These are phyloP conservation scores for Nasua narica DNA, from an alignment of 2,797 vertebrate genomes.

Conservation along the genomic window DNA sequence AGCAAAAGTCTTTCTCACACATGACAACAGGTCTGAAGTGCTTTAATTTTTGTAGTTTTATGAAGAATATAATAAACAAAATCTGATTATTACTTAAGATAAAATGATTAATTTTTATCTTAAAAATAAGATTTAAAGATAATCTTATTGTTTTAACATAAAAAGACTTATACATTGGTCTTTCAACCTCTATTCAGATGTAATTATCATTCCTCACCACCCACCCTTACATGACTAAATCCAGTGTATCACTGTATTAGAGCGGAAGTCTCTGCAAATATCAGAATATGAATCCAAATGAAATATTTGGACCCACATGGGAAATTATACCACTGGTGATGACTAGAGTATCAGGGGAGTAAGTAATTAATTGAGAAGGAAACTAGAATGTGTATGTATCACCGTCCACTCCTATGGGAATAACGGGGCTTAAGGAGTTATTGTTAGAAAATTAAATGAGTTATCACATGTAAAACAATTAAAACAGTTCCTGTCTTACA, in stretches of 20 bases:
- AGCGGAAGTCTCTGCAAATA: not conserved
- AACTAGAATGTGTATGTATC: not conserved
- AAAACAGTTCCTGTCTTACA: not conserved
- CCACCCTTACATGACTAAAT: not conserved
- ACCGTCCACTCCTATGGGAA: not conserved
- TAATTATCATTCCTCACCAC: not conserved
- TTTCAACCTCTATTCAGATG: not conserved
- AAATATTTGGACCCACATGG: not conserved
- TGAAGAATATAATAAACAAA: not conserved
- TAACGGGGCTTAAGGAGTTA: not conserved
- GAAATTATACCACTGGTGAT: not conserved
- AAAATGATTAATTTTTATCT: no score
- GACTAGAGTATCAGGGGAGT: not conserved
- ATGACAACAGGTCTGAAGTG: not conserved
- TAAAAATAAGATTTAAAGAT: no score
- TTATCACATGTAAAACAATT: not conserved
- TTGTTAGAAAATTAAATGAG: not conserved
- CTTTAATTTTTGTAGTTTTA: constrained; percentile 4
- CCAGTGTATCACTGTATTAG: not conserved
- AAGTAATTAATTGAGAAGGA: not conserved
- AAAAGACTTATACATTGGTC: not conserved
- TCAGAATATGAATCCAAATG: not conserved
- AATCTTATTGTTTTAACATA: no score
- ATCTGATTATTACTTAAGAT: not conserved
- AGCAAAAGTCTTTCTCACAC: not conserved